Evolutionary conservation across 2,797 vertebrate species (phyloP).

Genomic region (Chaetodon trifasciatus): DNA sequence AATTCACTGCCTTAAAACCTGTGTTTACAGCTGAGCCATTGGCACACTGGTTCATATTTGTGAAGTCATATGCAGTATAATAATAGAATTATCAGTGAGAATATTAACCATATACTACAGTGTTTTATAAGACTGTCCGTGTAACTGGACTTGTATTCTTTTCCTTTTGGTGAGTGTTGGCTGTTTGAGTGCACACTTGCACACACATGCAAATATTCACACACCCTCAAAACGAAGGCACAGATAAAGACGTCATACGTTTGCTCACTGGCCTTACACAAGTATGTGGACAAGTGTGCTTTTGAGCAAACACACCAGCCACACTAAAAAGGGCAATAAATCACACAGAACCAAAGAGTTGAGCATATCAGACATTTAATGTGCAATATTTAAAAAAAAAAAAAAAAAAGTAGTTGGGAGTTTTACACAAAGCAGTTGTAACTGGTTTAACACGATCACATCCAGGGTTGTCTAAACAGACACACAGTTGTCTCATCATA

Average conservation of each 20-base stretch:
- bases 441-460: slow-evolving; percentile 33
- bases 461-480: slow-evolving; percentile 11
- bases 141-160: slow-evolving; percentile 7
- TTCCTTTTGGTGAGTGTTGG: not conserved
- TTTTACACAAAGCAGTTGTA: not conserved
- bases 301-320: not conserved
- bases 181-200: slow-evolving; percentile 28
- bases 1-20: not conserved
- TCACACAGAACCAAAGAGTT: not conserved
- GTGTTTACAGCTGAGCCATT: not conserved
- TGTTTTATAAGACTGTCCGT: not conserved
- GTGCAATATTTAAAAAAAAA: not conserved
- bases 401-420: not conserved
- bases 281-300: slow-evolving; percentile 6
- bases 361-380: slow-evolving; percentile 16
- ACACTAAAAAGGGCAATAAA: slow-evolving; percentile 11
- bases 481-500: slow-evolving; percentile 5
- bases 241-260: slow-evolving; percentile 53
- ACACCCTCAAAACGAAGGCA: slow-evolving; percentile 52
- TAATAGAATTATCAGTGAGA: not conserved
- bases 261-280: slow-evolving; percentile 32
- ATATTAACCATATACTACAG: not conserved
- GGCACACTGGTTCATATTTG: not conserved
- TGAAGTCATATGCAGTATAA: not conserved
- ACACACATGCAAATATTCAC: slow-evolving; percentile 77